Evolutionary conservation across 1,140 invertebrate species (phyloP), one percentile per base, ranked within the genome.

Genomic region (Drosophila santomea): DNA sequence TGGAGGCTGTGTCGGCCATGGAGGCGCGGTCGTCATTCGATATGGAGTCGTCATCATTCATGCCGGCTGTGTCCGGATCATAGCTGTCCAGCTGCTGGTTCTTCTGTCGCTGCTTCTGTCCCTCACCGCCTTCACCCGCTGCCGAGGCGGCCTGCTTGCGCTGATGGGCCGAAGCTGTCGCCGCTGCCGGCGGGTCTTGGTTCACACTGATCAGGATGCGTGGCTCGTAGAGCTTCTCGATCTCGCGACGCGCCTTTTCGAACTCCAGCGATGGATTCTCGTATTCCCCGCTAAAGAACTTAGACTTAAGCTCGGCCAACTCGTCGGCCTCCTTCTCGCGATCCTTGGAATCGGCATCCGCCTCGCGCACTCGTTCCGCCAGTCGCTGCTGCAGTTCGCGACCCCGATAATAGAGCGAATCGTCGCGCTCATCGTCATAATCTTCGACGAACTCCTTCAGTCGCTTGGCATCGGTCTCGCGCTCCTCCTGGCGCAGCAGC

Each of bases 391-490:
- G 96, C 48, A 99, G 93, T 90, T 98, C 97, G 93, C 97, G 96
- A 36, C 97, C 97, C 79, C 96, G 98, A 93, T 99, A 99, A 94
- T 97, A 99, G 92, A 99, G 99, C 28, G 96, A 94, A 92, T 99
- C 99, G 93, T 99, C 98, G 51, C 97, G 94, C 93, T 99, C 98
- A 93, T 99, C 98, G 93, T 99, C 98, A 92, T 99, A 99, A 93
- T 99, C 98, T 93, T 99, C 98, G 10, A 99, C 94, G 92, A 99
- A 99, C 93, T 99, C 98, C 93, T 98, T 98, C 12, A 99, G 94
- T 43, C 97, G 94, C 93, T 98, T 97, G 0, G 98, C 98, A 93
- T 99, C 98, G 68, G 95, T 95, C 90, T 97, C 95, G 63, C 97
- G 93, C 90, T 98, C 97, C 77, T 97, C 96, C 89, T 97, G 96